phyloP scores from a whole-genome alignment of 2,113 vertebrate genomes.

The Pelvicachromis taeniatus region DNA sequence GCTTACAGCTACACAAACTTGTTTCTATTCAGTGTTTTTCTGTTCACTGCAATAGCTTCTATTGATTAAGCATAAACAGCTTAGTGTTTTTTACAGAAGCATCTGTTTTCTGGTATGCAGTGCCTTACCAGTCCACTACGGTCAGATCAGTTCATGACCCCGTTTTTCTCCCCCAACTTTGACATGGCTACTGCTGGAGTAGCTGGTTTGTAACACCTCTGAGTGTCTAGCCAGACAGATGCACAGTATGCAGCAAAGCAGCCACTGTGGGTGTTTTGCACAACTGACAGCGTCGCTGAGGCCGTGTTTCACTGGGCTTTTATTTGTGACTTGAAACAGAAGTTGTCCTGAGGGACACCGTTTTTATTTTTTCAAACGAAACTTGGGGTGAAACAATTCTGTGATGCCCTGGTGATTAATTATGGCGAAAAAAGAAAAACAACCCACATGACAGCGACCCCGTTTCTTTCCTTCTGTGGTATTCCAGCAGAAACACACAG shows the following conservation, averaged over 20 bases:
- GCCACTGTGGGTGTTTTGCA: slow-evolving; percentile 30
- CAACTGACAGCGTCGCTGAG: slow-evolving; percentile 21
- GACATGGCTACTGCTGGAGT: neutral
- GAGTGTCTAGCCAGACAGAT: slow-evolving; percentile 25
- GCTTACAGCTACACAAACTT: neutral
- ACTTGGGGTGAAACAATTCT: slow-evolving; percentile 8
- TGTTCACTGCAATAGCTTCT: neutral
- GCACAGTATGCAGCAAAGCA: slow-evolving; percentile 14
- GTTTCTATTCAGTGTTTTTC: neutral
- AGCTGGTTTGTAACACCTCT: neutral
- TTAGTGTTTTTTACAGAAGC: neutral
- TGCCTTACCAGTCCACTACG: neutral
- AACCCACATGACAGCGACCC: neutral
- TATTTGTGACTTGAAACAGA: slow-evolving; percentile 28
- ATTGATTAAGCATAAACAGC: slow-evolving; percentile 4
- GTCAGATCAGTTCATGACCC: slow-evolving; percentile 25
- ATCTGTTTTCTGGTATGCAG: neutral
- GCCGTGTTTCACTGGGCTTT: slow-evolving; percentile 21
- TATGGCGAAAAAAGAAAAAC: slow-evolving; percentile 30
- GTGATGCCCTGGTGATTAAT: slow-evolving; percentile 49
- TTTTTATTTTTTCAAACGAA: slow-evolving; percentile 17
- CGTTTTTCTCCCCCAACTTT: neutral
- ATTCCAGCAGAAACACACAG: neutral
- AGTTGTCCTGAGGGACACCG: neutral
- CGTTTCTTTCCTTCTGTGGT: neutral